Percentiles rank a stretch among this genome's conserved stretches.
phyloP scores from a whole-genome alignment of 2,113 vertebrate species.

The Bufo bufo region DNA sequence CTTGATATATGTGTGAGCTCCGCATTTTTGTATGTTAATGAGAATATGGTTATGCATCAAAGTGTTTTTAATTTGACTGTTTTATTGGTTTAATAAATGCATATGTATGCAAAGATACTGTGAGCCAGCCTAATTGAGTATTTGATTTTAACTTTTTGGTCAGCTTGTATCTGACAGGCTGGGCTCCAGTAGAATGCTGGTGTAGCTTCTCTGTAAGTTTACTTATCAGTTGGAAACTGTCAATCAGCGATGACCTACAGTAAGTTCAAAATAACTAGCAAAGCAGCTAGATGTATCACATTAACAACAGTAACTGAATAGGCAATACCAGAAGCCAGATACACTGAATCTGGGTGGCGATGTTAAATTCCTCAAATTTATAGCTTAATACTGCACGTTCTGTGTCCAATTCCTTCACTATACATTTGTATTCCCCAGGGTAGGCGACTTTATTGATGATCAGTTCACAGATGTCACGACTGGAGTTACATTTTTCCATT shows the following conservation, averaged over 20 bases:
- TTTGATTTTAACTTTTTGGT: too few species aligned
- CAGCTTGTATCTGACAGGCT: too few species aligned
- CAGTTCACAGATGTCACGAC: background rate
- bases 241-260: background rate
- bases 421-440: conserved; percentile 19
- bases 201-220: too few species aligned
- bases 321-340: background rate
- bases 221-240: background rate
- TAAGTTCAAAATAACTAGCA: background rate
- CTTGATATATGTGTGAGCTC: too few species aligned
- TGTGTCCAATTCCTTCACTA: background rate
- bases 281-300: background rate
- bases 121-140: too few species aligned
- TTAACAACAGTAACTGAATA: background rate
- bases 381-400: background rate
- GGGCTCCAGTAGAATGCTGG: too few species aligned
- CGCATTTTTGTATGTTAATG: too few species aligned
- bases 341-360: background rate
- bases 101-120: too few species aligned
- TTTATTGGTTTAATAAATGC: too few species aligned
- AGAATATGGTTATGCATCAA: too few species aligned
- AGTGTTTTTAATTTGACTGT: too few species aligned
- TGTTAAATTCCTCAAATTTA: background rate
- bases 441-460: background rate
- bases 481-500: background rate